Evolutionary conservation across 2,888 invertebrate species (phyloP), one percentile per base, ranked within the genome.

Genomic region (Cheilosia vernalis): DNA sequence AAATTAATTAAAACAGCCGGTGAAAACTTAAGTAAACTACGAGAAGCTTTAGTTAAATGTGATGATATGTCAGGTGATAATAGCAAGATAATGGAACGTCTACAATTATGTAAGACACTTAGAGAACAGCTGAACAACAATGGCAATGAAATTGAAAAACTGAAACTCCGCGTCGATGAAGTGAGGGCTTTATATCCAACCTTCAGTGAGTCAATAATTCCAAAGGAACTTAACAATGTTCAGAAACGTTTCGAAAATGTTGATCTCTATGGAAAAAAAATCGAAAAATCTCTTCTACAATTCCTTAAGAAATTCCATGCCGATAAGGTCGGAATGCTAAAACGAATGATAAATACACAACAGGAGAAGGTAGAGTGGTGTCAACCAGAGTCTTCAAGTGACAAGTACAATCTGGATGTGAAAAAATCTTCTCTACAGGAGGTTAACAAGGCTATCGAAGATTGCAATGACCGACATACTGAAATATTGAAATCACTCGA

Each of bases 281-380:
- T 97, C 17, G 96, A 96, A 91, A 94, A 94, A 5, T 95, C 96
- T 0, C 91, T 98, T 33, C 92, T 96, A 5, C 95, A 95, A 44
- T 96, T 97, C 92, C 93, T 98, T 67, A 97, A 97, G 90, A 98
- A 98, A 91, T 94, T 96, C 87, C 97, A 97, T 89, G 95, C 95
- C 58, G 98, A 98, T 87, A 97, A 97, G 89, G 94, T 97, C 74
- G 95, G 95, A 58, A 96, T 96, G 90, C 93, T 98, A 44, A 96
- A 97, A 88, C 94, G 97, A 88, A 95, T 97, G 90, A 94, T 98
- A 10, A 94, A 94, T 64, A 95, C 96, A 1, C 95, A 96, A 87
- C 95, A 96, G 86, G 98, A 98, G 89, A 98, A 98, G 92, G 95
- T 97, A 1, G 94, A 95, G 15, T 98, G 98, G 98, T 98, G 98